These are phyloP conservation scores for Leptarthrus brevirostris DNA, from an alignment of 2,888 invertebrate species.

Conservation along the genomic window DNA sequence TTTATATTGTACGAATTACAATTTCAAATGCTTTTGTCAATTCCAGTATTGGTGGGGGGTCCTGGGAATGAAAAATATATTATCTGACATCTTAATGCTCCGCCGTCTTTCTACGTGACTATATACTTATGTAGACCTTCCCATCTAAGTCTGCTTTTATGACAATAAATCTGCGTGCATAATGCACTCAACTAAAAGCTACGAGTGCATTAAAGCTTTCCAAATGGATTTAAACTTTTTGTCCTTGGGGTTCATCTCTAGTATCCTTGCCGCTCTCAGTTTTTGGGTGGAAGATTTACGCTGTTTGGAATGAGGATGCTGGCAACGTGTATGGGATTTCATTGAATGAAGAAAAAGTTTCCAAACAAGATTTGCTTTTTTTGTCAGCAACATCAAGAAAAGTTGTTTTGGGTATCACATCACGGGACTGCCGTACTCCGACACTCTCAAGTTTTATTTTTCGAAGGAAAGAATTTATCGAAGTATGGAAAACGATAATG, in stretches of 20 bases:
- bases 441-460: not conserved
- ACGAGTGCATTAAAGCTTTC: slow-evolving; percentile 45
- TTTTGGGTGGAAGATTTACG: slow-evolving; percentile 40
- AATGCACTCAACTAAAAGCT: slow-evolving; percentile 48
- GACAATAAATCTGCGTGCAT: slow-evolving; percentile 47
- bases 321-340: slow-evolving; percentile 43
- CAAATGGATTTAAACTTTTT: slow-evolving; percentile 48
- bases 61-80: slow-evolving; percentile 42
- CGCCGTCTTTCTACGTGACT: slow-evolving; percentile 36
- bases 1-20: slow-evolving; percentile 47
- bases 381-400: slow-evolving; percentile 16
- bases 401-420: slow-evolving; percentile 39
- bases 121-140: too few relatives aligned
- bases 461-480: slow-evolving; percentile 24
- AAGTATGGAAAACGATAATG: slow-evolving; percentile 32
- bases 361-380: slow-evolving; percentile 44
- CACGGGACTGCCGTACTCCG: not conserved
- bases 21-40: slow-evolving; percentile 47
- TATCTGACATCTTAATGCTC: slow-evolving; percentile 39
- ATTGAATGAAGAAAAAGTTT: slow-evolving; percentile 43
- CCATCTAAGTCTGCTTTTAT: slow-evolving; percentile 39
- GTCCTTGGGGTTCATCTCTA: slow-evolving; percentile 42
- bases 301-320: slow-evolving; percentile 21
- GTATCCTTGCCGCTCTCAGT: slow-evolving; percentile 22
- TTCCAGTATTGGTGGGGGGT: slow-evolving; percentile 15